Evolutionary conservation across 2,888 invertebrate genomes (phyloP).

Genomic region (Hypsopygia costalis): DNA sequence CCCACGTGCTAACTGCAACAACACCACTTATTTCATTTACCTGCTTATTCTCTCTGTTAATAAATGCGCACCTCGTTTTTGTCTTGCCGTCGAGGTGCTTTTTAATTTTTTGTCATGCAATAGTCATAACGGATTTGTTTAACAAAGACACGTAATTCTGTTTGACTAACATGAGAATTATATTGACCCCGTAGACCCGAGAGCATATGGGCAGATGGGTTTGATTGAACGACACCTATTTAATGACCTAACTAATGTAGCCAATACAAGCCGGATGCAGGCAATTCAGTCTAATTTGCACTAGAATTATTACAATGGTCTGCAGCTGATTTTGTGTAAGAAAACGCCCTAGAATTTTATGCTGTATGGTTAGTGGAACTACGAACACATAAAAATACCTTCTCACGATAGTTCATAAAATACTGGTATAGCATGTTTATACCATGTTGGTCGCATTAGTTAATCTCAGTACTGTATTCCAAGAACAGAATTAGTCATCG

Average conservation of each 20-base stretch:
- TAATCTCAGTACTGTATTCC: constrained; percentile 37
- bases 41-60: constrained; percentile 17
- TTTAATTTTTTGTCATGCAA: too few species aligned
- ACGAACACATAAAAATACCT: neutral
- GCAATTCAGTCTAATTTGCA: constrained; percentile 70
- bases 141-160: constrained; percentile 12
- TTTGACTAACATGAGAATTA: constrained; percentile 16
- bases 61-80: too few species aligned
- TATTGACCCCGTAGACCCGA: constrained; percentile 50
- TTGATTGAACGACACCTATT: constrained; percentile 69
- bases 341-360: constrained; percentile 15
- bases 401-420: neutral
- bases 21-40: constrained; percentile 22
- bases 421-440: constrained; percentile 7
- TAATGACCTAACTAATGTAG: constrained; percentile 40
- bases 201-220: constrained; percentile 73
- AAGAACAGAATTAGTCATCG: constrained; percentile 50
- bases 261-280: constrained; percentile 69
- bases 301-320: constrained; percentile 42
- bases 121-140: too few species aligned
- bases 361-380: too few species aligned
- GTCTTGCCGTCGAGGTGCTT: too few species aligned
- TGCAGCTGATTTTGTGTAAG: constrained; percentile 22
- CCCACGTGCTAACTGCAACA: constrained; percentile 36
- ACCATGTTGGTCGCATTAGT: constrained; percentile 26